Base-by-base conservation (phyloP, 2,888 invertebrate species). In the Heteropelma amictum region DNA sequence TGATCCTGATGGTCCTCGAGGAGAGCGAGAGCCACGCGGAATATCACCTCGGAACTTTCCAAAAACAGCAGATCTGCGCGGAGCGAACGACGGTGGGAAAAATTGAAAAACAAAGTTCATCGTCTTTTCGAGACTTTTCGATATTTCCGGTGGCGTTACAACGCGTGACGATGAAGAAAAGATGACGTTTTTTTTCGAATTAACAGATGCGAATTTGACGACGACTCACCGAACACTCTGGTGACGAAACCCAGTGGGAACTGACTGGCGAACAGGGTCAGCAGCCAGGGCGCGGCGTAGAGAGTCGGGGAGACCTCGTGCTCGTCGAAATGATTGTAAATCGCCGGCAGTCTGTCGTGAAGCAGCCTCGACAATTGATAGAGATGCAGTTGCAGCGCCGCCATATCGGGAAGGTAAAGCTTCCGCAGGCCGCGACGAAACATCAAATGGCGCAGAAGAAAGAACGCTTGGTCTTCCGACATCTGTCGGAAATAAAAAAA, bases 221-320 rank as follows among this genome's bases (percentile, higher is more conserved):
- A n/a, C n/a, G n/a, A 85, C 91, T 90, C 86, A 96, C 96, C 98
- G 85, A 98, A 97, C 0, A 98, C 96, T 80, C 98, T 92, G 0
- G 97, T 95, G 17, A 98, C 98, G 90, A 98, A 98, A 1, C 98
- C 98, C 17, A 98, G 90, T 0, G 98, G 97, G 88, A 98, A 98
- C 90, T 98, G 98, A 61, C 98, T 98, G 42, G 98, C 97, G 90
- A 98, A 98, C 33, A 97, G 90, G 0, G 98, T 98, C 2, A 98
- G 92, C 86, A 98, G 94, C 98, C 98, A 98, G 0, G 98, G 98
- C 0, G 98, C 98, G 0, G 98, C 98, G 89, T 98, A 98, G 3
- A 98, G 90, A 0, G 98, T 97, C 0, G 98, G 98, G 0, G 96
- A 95, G 4, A 98, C 96, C 89, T 98, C 98, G 85, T 97, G 93